These are phyloP conservation scores for Archips crataeganus DNA, from an alignment of 2,888 invertebrate species.

Conservation along the genomic window DNA sequence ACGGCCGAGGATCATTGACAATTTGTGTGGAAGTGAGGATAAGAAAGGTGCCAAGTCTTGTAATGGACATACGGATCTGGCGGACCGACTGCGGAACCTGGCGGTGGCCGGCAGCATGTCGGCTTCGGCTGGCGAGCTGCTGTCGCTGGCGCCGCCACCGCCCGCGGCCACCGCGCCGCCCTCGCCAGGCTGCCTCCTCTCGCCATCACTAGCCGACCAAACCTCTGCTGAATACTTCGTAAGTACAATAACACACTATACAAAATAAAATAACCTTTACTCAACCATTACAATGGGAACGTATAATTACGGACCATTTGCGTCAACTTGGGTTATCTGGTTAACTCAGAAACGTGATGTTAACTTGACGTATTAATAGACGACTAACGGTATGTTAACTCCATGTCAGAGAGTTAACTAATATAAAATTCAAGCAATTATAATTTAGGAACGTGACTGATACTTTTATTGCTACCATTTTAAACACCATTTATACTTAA, in stretches of 20 bases:
- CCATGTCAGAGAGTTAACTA: neutral
- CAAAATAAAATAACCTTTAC: constrained; percentile 1
- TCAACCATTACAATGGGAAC: constrained; percentile 5
- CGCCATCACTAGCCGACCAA: constrained; percentile 78
- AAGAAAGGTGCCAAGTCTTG: constrained; percentile 59
- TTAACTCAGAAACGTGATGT: neutral
- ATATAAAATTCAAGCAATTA: neutral
- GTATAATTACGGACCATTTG: constrained; percentile 12
- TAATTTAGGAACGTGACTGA: neutral
- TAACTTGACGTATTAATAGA: constrained; percentile 6
- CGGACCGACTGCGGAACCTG: constrained; percentile 75
- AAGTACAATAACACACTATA: constrained; percentile 54
- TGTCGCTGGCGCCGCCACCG: constrained; percentile 78
- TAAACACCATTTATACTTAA: neutral
- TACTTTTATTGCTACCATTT: neutral
- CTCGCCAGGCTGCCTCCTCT: constrained; percentile 78
- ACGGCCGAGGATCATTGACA: constrained; percentile 80
- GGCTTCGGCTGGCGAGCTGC: constrained; percentile 76
- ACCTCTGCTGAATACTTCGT: constrained; percentile 77
- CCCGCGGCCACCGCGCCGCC: constrained; percentile 80
- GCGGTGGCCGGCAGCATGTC: constrained; percentile 80
- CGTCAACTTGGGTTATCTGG: constrained; percentile 8
- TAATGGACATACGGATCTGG: constrained; percentile 77
- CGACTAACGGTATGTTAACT: neutral
- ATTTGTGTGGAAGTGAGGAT: constrained; percentile 69